Percentiles rank a stretch among this genome's conserved stretches.
Conservation (phyloP, 2,797 vertebrate species). For the Moxostoma hubbsi region DNA sequence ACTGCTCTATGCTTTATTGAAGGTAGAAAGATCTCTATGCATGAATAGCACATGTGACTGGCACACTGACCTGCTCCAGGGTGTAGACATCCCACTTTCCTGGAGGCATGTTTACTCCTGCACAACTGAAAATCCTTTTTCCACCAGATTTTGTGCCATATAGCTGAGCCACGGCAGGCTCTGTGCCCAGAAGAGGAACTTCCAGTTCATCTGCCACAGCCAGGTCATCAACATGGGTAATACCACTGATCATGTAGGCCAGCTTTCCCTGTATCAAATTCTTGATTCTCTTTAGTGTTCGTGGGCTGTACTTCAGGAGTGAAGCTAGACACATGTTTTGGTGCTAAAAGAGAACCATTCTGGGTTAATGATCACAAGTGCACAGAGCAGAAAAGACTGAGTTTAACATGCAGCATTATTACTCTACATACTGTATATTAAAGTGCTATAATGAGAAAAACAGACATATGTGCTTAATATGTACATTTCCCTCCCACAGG, state of each 20-base stretch:
- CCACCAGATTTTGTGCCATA: slow-evolving; percentile 86
- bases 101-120: slow-evolving; percentile 80
- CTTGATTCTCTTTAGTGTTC: slow-evolving; percentile 81
- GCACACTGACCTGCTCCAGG: slow-evolving; percentile 78
- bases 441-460: neutral
- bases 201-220: slow-evolving; percentile 85
- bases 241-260: slow-evolving; percentile 83
- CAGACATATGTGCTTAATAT: neutral
- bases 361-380: neutral
- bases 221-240: slow-evolving; percentile 85
- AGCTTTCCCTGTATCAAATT: slow-evolving; percentile 80
- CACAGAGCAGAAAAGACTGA: neutral
- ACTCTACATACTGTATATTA: neutral
- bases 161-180: slow-evolving; percentile 81
- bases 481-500: slow-evolving; percentile 7
- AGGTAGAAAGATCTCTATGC: too few species aligned
- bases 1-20: too few species aligned
- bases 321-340: slow-evolving; percentile 82
- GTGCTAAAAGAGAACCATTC: slow-evolving; percentile 59
- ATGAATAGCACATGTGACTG: neutral
- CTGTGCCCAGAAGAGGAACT: slow-evolving; percentile 84
- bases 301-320: slow-evolving; percentile 88
- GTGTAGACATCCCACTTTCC: slow-evolving; percentile 78
- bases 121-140: slow-evolving; percentile 78
- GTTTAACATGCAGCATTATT: too few species aligned